Percentiles rank a stretch among this genome's conserved stretches.
Conservation (phyloP, 1,140 invertebrate genomes). For the Pararge aegeria region DNA sequence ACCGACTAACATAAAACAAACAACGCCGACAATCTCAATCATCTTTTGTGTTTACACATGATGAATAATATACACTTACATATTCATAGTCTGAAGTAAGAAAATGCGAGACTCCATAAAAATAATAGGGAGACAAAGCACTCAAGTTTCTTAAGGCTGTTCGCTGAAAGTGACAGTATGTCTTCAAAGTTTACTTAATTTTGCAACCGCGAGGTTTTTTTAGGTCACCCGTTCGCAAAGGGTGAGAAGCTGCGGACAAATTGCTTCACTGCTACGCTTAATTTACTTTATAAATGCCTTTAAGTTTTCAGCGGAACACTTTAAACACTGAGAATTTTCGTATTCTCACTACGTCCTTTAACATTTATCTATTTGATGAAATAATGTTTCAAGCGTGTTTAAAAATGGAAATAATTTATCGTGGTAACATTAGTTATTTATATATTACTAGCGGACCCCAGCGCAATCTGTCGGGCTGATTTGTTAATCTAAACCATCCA, state of each 20-base stretch:
- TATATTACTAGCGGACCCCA: no score
- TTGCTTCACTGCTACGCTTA: conserved; percentile 59
- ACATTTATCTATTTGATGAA: conserved; percentile 10
- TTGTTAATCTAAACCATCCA: no score
- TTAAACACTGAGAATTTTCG: conserved; percentile 27
- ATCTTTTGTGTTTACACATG: conserved; percentile 3
- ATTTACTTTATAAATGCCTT: conserved; percentile 68
- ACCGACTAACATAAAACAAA: neutral
- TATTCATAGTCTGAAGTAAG: conserved; percentile 9
- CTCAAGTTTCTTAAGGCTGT: conserved; percentile 25
- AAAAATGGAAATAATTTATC: no score
- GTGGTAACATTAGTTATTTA: no score
- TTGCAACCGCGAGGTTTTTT: conserved; percentile 50
- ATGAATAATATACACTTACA: conserved; percentile 1
- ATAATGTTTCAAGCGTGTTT: neutral
- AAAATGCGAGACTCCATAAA: conserved; percentile 15
- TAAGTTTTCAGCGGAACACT: conserved; percentile 48
- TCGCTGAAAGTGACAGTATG: conserved; percentile 50
- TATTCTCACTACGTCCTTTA: conserved; percentile 8
- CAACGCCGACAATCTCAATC: conserved; percentile 6
- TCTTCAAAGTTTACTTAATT: conserved; percentile 64
- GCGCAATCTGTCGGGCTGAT: no score
- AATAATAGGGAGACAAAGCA: conserved; percentile 31
- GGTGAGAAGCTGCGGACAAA: conserved; percentile 60
- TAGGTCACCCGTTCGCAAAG: conserved; percentile 56